Evolutionary conservation across 1,140 invertebrate genomes (phyloP), one percentile per base, ranked within the genome.

Genomic region (Drosophila miranda): DNA sequence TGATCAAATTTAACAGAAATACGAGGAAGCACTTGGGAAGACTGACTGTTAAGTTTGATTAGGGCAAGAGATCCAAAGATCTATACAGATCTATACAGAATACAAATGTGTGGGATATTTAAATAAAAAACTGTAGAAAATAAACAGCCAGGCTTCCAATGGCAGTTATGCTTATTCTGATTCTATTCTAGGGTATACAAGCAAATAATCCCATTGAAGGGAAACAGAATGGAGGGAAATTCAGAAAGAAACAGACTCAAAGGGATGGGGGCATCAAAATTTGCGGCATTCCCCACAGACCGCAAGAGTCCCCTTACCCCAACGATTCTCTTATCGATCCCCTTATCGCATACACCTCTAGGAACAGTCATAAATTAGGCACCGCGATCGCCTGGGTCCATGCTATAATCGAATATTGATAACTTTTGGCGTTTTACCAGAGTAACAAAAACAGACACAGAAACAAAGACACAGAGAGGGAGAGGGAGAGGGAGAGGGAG

Each of bases 321-420:
- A 51, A 62, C 52, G 52, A 64, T 74, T 11, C 54, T 28, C 70
- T 74, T 74, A 74, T 74, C 69, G 69, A 74, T 64, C 69, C 59
- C 52, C 52, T 50, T 72, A 73, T 73, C 70, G 69, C 51, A 69
- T 49, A 72, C 69, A 73, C 56, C 70, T 73, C 68, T 55, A 72
- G 70, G 59, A 74, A 74, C 28, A 73, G 70, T 73, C 69, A 73
- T 74, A 74, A 74, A 74, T 74, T 74, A 74, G 70, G 53, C 28
- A 38, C 62, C 44, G 68, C 55, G 62, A 69, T 56, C 51, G 63
- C 62, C 62, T 72, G 69, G 72, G 50, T 63, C 34, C 14, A 41
- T 51, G 51, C 64, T 59, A 74, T 74, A 74, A 73, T 74, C 70
- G 70, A 74, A 52, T 56, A 74, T 74, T 48, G 70, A 74, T 74